Evolutionary conservation across 2,888 invertebrate genomes (phyloP).

Genomic region (Dicranocentrus wangi): DNA sequence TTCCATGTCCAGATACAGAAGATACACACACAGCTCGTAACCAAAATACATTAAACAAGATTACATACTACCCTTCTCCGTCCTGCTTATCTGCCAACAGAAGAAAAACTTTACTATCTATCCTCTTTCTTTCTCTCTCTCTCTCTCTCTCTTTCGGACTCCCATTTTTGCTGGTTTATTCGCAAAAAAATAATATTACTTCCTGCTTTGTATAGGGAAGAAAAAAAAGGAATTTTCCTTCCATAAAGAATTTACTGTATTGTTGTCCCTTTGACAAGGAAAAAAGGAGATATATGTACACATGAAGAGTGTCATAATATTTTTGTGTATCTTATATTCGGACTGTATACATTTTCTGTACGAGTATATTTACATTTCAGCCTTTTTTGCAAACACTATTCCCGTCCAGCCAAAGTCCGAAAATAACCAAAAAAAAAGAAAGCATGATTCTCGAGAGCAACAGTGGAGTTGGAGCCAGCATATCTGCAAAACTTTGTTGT

Average conservation of each 20-base stretch:
- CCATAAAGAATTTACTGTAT: no score
- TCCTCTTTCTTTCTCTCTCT: neutral
- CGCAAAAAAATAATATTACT: neutral
- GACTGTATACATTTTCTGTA: neutral
- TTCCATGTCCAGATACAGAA: no score
- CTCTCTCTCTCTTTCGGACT: no score
- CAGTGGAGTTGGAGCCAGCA: no score
- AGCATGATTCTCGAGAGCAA: no score
- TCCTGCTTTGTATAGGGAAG: conserved; percentile 5
- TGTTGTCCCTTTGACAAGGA: no score
- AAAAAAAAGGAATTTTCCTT: no score
- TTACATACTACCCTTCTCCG: no score
- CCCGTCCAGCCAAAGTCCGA: conserved; percentile 9
- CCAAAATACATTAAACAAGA: conserved; percentile 31
- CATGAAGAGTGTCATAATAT: neutral
- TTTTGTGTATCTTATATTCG: conserved; percentile 1
- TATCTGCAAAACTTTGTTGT: no score
- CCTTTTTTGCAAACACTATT: conserved; percentile 17
- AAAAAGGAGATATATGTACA: no score
- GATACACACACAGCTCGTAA: neutral
- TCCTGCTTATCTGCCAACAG: conserved; percentile 30
- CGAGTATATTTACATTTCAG: conserved; percentile 20
- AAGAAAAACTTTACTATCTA: conserved; percentile 12
- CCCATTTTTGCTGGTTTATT: conserved; percentile 21
- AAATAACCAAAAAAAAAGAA: no score